phyloP scores from a whole-genome alignment of 2,797 vertebrate species.

The Sphaeramia orbicularis region DNA sequence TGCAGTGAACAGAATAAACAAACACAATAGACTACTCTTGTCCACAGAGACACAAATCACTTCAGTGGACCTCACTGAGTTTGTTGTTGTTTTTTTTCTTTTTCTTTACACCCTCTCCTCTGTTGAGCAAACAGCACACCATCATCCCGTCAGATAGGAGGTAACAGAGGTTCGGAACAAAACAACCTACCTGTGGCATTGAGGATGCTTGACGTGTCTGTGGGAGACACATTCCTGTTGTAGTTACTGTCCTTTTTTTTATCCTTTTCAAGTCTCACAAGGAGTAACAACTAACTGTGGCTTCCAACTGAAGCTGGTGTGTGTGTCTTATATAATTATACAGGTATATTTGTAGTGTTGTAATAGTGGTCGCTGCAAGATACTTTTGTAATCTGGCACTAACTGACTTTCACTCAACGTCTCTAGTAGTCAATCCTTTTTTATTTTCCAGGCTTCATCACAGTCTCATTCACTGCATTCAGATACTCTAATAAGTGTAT shows the following conservation, averaged over 20 bases:
- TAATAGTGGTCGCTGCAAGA: too few species aligned
- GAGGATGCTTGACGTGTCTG: conserved; percentile 13
- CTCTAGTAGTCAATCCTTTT: too few species aligned
- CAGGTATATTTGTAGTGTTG: too few species aligned
- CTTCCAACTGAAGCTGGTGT: too few species aligned
- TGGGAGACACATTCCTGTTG: background rate
- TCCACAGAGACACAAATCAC: conserved; percentile 17
- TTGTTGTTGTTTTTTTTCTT: conserved; percentile 1
- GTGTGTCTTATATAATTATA: too few species aligned
- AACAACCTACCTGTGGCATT: conserved; percentile 8
- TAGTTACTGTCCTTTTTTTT: background rate
- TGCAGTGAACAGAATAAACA: background rate
- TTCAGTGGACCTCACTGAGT: conserved; percentile 5
- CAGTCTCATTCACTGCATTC: too few species aligned
- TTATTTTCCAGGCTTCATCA: too few species aligned
- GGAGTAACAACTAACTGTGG: too few species aligned
- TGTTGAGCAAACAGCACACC: background rate
- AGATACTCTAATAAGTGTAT: too few species aligned
- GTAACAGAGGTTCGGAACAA: conserved; percentile 2
- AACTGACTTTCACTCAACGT: too few species aligned
- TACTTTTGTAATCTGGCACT: too few species aligned
- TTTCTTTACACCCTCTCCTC: conserved; percentile 1
- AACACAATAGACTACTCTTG: background rate
- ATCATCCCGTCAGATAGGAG: conserved; percentile 14
- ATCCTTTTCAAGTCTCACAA: background rate